Conservation (phyloP, 1,140 invertebrate genomes). For the Sarcophaga bullata region DNA sequence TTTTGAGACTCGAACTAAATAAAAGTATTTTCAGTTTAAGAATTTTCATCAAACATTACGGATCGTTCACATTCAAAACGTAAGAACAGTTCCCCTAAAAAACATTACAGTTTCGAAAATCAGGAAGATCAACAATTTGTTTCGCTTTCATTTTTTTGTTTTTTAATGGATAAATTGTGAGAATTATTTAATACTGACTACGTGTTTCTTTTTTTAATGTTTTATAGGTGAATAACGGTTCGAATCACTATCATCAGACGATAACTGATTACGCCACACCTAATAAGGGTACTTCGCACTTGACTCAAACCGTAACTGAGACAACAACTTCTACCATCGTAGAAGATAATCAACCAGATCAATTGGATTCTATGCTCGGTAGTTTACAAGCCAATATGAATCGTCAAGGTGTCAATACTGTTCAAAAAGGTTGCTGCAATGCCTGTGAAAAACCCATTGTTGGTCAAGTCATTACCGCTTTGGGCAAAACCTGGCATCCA, state of each 20-base stretch:
- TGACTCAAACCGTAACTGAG: constrained; percentile 67
- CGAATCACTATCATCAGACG: constrained; percentile 69
- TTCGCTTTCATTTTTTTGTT: background rate
- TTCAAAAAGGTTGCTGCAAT: constrained; percentile 97
- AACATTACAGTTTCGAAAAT: background rate
- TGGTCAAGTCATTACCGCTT: constrained; percentile 91
- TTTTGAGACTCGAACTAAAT: constrained; percentile 51
- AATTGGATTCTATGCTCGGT: constrained; percentile 90
- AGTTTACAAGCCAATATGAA: constrained; percentile 88
- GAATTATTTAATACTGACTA: background rate
- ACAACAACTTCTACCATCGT: constrained; percentile 62
- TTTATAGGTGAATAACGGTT: constrained; percentile 70
- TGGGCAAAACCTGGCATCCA: constrained; percentile 99
- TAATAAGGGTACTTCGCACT: constrained; percentile 70
- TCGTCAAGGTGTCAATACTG: constrained; percentile 95
- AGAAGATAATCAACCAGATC: constrained; percentile 67
- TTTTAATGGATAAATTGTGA: background rate
- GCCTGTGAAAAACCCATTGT: constrained; percentile 98
- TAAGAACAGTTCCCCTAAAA: constrained; percentile 14
- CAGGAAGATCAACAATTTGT: background rate
- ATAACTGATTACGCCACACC: constrained; percentile 80
- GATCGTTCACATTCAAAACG: constrained; percentile 44
- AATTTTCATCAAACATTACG: constrained; percentile 55
- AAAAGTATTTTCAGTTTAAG: constrained; percentile 65
- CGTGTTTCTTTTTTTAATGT: constrained; percentile 25